Base-by-base conservation (phyloP, 1,140 invertebrate genomes). In the Cylas formicarius region DNA sequence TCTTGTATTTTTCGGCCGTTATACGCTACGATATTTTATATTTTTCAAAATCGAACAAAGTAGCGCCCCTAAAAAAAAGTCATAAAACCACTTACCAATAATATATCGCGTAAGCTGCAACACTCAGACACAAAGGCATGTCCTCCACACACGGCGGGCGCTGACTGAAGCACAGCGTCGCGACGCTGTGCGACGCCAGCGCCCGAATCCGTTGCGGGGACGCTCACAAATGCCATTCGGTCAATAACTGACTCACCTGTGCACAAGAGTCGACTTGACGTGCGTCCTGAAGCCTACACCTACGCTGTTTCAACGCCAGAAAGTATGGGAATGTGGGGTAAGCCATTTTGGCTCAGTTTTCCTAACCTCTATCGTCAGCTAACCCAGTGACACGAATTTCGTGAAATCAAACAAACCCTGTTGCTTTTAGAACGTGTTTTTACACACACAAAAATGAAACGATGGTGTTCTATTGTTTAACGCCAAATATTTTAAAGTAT, bases 111-210 rank as follows among this genome's bases (percentile, higher is more conserved):
- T 48, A 32, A 35, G 41, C 43, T 49, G 56, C 45, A 49, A 44
- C 52, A 63, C 53, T 54, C 47, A 50, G 34, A 55, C 46, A 52
- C 60, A 62, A 61, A 62, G 55, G 57, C 62, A 64, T 64, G 33
- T 44, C 52, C 62, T 57, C 53, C 57, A 58, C 60, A 50, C 57
- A 51, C 58, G 55, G 45, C 55, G 23, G 52, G 51, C 57, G 57
- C 57, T 58, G 53, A 64, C 62, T 62, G 56, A 55, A 53, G 58
- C 53, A 53, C 56, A 58, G 52, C 58, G 60, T 50, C 47, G 34
- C 46, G 50, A 44, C 53, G 52, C 46, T 50, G 52, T 44, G 48
- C 61, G 61, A 62, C 58, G 55, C 52, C 50, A 61, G 60, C 62
- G 62, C 60, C 57, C 52, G 57, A 52, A 39, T 53, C 43, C 38